Evolutionary conservation across 2,113 vertebrate genomes (phyloP), one percentile per base, ranked within the genome.

Genomic region (Elanoides forficatus): DNA sequence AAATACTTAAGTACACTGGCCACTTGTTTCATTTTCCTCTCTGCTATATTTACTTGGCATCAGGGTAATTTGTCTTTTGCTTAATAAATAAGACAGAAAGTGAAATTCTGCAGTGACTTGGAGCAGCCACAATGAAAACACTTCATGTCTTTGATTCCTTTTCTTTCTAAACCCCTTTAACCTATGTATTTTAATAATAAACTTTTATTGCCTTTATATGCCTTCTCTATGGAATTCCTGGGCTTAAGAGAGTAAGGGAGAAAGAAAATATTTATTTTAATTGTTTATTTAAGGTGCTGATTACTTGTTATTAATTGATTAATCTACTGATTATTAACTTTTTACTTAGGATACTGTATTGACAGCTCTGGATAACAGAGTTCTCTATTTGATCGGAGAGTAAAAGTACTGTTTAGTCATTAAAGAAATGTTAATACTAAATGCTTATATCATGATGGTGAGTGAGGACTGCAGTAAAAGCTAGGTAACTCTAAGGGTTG

Each of bases 41-140:
- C n/a, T 81, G 19, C 10, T 78, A 26, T 95, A 96, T 93, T 90
- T 92, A 70, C 43, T 90, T 96, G 94, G 96, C 68, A 97, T 96
- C 34, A 84, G 62, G 53, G 89, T 96, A 95, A 95, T 97, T 95
- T 97, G 70, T 98, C 93, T 97, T 97, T 95, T 91, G n/a, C 34
- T 88, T 86, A 94, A 97, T 91, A 86, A 92, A 81, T 48, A 90
- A 96, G 92, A 88, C n/a, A 95, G 91, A 97, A 92, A 83, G 45
- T 81, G 70, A 97, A 86, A 95, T 88, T 84, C 81, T 96, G 88
- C 91, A 93, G 73, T 96, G 86, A 84, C 83, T 91, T 96, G 63
- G 67, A 96, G 75, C 66, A 86, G 62, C 19, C 36, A 89, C 81
- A 90, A 79, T 72, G 73, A 81, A 97, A 94, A 96, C 70, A 68